These are phyloP conservation scores for Apodemia duryi DNA, from an alignment of 2,888 invertebrate genomes.

Conservation along the genomic window DNA sequence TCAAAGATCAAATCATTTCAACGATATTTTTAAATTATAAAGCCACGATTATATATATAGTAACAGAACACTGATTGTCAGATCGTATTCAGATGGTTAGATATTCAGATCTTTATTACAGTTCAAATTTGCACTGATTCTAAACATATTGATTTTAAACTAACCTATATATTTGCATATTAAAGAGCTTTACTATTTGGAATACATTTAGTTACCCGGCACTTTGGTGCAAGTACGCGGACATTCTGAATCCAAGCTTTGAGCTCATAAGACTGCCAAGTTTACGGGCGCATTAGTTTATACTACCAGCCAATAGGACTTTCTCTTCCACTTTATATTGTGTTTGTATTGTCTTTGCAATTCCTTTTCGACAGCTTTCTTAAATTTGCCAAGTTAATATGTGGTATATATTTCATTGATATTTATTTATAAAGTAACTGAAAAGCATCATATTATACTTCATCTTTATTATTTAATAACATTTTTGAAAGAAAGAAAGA, in stretches of 20 bases:
- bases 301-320: conserved; percentile 4
- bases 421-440: too few relatives aligned
- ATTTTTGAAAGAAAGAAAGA: too few relatives aligned
- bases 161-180: not conserved
- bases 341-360: not conserved
- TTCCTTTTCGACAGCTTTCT: not conserved
- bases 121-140: not conserved
- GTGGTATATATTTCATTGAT: too few relatives aligned
- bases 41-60: too few relatives aligned
- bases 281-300: not conserved
- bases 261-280: conserved; percentile 9
- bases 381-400: not conserved
- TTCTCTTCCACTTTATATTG: not conserved
- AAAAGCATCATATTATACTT: too few relatives aligned
- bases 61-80: too few relatives aligned
- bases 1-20: too few relatives aligned
- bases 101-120: not conserved
- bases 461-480: too few relatives aligned
- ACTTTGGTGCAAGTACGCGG: not conserved
- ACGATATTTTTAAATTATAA: too few relatives aligned
- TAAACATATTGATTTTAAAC: conserved; percentile 3
- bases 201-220: conserved; percentile 5
- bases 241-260: not conserved
- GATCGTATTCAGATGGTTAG: too few relatives aligned
- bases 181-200: conserved; percentile 3